Percentiles rank a stretch among this genome's conserved stretches.
Evolutionary conservation across 2,113 vertebrate genomes (phyloP).

Genomic region (Coryphaenoides rupestris): DNA sequence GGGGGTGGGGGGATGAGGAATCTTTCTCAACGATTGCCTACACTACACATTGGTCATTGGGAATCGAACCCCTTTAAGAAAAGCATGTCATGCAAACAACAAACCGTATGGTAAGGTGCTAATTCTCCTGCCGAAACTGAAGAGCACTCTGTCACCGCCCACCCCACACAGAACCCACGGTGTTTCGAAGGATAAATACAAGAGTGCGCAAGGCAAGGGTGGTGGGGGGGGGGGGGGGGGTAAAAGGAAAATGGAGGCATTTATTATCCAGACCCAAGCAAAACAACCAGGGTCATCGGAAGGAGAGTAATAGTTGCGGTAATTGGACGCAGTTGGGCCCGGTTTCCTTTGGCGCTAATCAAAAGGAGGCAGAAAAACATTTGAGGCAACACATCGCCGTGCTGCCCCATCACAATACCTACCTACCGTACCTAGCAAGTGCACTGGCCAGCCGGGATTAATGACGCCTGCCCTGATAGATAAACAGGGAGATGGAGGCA

Average conservation of each 20-base stretch:
- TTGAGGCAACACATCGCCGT: slow-evolving; percentile 25
- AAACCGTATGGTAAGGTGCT: slow-evolving; percentile 5
- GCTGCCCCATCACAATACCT: not conserved
- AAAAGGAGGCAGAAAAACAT: slow-evolving; percentile 44
- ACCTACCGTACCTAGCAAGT: slow-evolving; percentile 28
- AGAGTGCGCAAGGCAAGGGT: no score
- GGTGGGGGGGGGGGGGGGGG: no score
- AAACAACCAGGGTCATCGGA: slow-evolving; percentile 57
- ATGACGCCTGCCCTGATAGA: slow-evolving; percentile 24
- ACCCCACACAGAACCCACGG: not conserved
- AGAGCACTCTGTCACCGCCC: slow-evolving; percentile 9
- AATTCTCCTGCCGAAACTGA: not conserved
- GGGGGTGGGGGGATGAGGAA: not conserved
- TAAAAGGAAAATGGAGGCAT: slow-evolving; percentile 42
- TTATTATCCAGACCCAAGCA: slow-evolving; percentile 49
- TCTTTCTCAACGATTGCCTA: not conserved
- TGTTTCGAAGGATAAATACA: slow-evolving; percentile 39
- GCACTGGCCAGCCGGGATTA: slow-evolving; percentile 22
- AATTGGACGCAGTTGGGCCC: slow-evolving; percentile 58
- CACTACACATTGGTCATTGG: no score
- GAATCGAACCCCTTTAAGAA: not conserved
- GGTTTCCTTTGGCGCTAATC: slow-evolving; percentile 59
- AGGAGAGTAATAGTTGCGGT: slow-evolving; percentile 47
- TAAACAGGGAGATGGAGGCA: slow-evolving; percentile 30
- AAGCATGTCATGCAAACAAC: slow-evolving; percentile 16